Percentiles rank a stretch among this genome's conserved stretches.
phyloP scores from a whole-genome alignment of 2,797 vertebrate genomes.

The Adrianichthys oophorus region DNA sequence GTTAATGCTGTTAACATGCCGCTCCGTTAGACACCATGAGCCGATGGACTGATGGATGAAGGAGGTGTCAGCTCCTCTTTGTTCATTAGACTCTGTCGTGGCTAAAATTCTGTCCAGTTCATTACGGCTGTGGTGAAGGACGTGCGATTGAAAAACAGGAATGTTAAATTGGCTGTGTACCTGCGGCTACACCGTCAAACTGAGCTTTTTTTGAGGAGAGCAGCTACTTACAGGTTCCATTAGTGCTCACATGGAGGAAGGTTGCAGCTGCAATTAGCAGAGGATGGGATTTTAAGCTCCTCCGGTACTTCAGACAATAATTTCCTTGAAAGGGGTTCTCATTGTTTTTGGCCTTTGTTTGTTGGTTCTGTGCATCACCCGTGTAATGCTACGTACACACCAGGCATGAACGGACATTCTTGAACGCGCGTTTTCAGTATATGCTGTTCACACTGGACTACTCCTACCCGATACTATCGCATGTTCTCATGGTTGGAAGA shows the following conservation, averaged over 20 bases:
- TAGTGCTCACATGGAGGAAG: constrained; percentile 50
- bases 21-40: constrained; percentile 23
- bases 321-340: constrained; percentile 36
- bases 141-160: constrained; percentile 9
- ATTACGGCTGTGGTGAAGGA: constrained; percentile 12
- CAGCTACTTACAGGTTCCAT: constrained; percentile 55
- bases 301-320: constrained; percentile 31
- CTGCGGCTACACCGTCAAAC: constrained; percentile 26
- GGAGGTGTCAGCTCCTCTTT: constrained; percentile 2
- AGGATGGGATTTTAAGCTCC: constrained; percentile 43
- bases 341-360: constrained; percentile 34
- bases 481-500: too few relatives aligned
- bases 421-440: too few relatives aligned
- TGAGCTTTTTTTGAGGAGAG: constrained; percentile 22
- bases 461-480: too few relatives aligned
- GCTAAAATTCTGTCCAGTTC: constrained; percentile 10
- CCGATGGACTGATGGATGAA: constrained; percentile 7
- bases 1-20: constrained; percentile 10
- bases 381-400: too few relatives aligned
- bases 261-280: constrained; percentile 47
- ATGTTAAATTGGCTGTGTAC: constrained; percentile 34
- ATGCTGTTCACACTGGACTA: too few relatives aligned
- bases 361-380: constrained; percentile 23
- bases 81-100: constrained; percentile 19
- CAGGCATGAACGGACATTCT: too few relatives aligned